phyloP scores from a whole-genome alignment of 1,140 invertebrate species.

The Medauroidea extradentata region DNA sequence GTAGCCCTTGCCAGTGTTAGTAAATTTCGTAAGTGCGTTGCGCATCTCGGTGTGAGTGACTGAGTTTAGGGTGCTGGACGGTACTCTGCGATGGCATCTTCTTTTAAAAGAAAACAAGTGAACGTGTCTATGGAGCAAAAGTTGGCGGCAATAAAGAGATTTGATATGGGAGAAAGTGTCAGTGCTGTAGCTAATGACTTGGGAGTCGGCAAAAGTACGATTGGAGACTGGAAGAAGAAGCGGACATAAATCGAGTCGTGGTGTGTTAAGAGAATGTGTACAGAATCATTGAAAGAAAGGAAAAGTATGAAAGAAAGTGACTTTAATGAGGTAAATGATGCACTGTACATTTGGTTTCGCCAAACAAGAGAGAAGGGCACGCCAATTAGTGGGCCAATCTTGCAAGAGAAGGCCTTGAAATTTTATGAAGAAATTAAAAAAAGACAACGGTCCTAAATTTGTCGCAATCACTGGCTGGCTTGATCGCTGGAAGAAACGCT shows the following conservation, averaged over 20 bases:
- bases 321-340: not conserved
- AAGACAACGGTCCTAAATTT: not conserved
- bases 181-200: slow-evolving; percentile 6
- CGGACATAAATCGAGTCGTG: not conserved
- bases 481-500: not conserved
- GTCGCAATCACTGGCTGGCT: not conserved
- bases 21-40: slow-evolving; percentile 8
- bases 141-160: slow-evolving; percentile 4
- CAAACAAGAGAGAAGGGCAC: too few species aligned
- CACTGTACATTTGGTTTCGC: too few species aligned
- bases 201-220: slow-evolving; percentile 2
- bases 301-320: slow-evolving; percentile 3
- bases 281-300: not conserved
- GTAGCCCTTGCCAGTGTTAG: slow-evolving; percentile 8
- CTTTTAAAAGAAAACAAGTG: slow-evolving; percentile 10
- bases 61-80: slow-evolving; percentile 4
- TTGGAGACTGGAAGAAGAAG: slow-evolving; percentile 2
- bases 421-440: not conserved
- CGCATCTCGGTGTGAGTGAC: slow-evolving; percentile 7
- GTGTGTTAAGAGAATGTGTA: not conserved
- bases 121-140: slow-evolving; percentile 10
- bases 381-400: too few species aligned
- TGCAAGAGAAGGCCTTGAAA: not conserved
- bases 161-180: slow-evolving; percentile 8
- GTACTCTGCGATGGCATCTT: slow-evolving; percentile 12